phyloP scores from a whole-genome alignment of 2,113 vertebrate genomes.

The Engystomops pustulosus region DNA sequence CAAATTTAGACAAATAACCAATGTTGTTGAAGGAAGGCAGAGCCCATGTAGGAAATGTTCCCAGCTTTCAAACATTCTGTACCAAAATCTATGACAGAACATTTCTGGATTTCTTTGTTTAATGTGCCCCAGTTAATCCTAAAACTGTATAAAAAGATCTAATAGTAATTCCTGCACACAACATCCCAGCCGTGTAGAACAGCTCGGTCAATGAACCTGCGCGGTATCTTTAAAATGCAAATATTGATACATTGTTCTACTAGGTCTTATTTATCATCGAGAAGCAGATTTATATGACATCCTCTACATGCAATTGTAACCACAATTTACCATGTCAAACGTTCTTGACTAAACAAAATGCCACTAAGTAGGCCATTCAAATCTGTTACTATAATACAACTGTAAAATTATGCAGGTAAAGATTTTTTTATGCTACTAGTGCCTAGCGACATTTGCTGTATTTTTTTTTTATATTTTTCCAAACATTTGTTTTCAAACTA shows the following conservation, averaged over 20 bases:
- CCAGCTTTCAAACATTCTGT: not conserved
- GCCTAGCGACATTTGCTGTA: conserved; percentile 41
- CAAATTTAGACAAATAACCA: not conserved
- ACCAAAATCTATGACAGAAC: not conserved
- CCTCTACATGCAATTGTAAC: conserved; percentile 59
- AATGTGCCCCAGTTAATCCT: not conserved
- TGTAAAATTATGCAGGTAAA: conserved; percentile 57
- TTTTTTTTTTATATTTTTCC: conserved; percentile 66
- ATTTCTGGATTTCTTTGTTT: not conserved
- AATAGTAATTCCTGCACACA: conserved; percentile 27
- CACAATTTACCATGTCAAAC: conserved; percentile 60
- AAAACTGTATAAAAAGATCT: conserved; percentile 18
- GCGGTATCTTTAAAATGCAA: conserved; percentile 55
- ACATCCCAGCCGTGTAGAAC: conserved; percentile 23
- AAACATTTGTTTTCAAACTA: conserved; percentile 70
- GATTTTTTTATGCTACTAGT: conserved; percentile 36
- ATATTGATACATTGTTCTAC: conserved; percentile 55
- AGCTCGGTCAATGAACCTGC: conserved; percentile 54
- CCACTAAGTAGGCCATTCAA: conserved; percentile 58
- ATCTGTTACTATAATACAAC: conserved; percentile 58
- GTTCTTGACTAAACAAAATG: conserved; percentile 58
- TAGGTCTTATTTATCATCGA: conserved; percentile 52
- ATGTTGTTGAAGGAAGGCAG: not conserved
- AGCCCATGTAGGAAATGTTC: not conserved
- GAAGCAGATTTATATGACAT: conserved; percentile 55